These are phyloP conservation scores for Protonemura montana DNA, from an alignment of 2,888 invertebrate genomes.

Conservation along the genomic window DNA sequence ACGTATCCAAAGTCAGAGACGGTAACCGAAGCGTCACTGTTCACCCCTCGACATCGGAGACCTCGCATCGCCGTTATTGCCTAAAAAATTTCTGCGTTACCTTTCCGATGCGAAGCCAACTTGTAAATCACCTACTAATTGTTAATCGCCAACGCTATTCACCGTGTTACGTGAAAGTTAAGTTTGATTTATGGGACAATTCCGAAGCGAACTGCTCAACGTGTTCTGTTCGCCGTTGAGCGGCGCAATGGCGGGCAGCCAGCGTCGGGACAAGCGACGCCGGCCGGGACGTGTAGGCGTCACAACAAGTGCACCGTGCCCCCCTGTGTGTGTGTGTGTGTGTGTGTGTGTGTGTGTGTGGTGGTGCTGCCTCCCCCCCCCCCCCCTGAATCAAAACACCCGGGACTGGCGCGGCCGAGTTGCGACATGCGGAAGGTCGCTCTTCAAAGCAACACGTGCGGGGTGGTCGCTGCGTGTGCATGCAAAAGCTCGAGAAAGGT, in stretches of 20 bases:
- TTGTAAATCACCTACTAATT: not conserved
- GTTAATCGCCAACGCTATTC: not conserved
- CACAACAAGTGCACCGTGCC: not conserved
- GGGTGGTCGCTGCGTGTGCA: not conserved
- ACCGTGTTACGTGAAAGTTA: not conserved
- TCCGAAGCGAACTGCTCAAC: not conserved
- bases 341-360: not conserved
- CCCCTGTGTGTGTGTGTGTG: not conserved
- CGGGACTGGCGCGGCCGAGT: slow-evolving; percentile 17
- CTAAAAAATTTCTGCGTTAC: too few species aligned
- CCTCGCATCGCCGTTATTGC: too few species aligned
- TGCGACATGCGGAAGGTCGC: slow-evolving; percentile 9
- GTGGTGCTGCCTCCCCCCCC: not conserved
- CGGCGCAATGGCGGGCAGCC: not conserved
- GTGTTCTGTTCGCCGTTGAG: not conserved
- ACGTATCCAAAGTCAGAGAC: too few species aligned
- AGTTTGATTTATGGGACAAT: slow-evolving; percentile 10
- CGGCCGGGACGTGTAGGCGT: not conserved
- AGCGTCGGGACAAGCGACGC: not conserved
- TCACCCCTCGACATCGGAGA: not conserved
- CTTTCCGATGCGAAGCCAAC: not conserved
- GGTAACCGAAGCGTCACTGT: not conserved
- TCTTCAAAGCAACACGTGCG: not conserved
- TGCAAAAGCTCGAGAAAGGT: not conserved
- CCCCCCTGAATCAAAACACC: too few species aligned